phyloP scores from a whole-genome alignment of 2,888 invertebrate species.

The Timandra comae region DNA sequence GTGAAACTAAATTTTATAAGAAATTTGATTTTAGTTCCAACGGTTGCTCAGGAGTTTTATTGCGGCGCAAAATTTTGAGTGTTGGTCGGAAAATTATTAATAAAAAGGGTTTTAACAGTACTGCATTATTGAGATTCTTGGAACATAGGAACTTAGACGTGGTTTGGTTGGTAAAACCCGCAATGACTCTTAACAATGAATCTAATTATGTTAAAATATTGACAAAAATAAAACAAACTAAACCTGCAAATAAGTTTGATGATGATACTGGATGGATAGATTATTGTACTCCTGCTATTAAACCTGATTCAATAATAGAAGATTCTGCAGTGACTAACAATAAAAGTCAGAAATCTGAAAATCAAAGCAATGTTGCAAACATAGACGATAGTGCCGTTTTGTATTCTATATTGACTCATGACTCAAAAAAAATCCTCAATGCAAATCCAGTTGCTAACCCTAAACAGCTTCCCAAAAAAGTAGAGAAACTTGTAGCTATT shows the following conservation, averaged over 20 bases:
- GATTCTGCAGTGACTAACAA: too few relatives aligned
- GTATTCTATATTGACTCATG: constrained; percentile 1
- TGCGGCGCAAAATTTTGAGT: constrained; percentile 58
- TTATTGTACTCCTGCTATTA: constrained; percentile 7
- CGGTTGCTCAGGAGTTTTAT: constrained; percentile 28
- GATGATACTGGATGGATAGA: constrained; percentile 33
- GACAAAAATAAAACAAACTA: constrained; percentile 31
- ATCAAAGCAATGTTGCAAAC: background rate
- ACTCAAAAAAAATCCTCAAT: constrained; percentile 28
- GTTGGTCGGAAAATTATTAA: constrained; percentile 57
- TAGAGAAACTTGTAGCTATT: constrained; percentile 9
- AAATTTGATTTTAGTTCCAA: constrained; percentile 18
- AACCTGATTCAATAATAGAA: too few relatives aligned
- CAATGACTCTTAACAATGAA: constrained; percentile 21
- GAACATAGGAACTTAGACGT: constrained; percentile 53
- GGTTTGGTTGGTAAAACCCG: constrained; percentile 36
- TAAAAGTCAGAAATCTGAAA: background rate
- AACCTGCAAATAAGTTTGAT: constrained; percentile 11
- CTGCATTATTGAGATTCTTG: constrained; percentile 51
- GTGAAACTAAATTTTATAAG: constrained; percentile 37
- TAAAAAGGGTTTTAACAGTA: constrained; percentile 42
- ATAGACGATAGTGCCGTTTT: background rate
- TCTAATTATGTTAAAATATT: constrained; percentile 41
- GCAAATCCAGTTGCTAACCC: constrained; percentile 58
- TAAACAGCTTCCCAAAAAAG: constrained; percentile 50